A percentile compares a stretch with the other conserved stretches of the same genome.
Conservation (phyloP, 2,113 vertebrate species). For the Vimba vimba region DNA sequence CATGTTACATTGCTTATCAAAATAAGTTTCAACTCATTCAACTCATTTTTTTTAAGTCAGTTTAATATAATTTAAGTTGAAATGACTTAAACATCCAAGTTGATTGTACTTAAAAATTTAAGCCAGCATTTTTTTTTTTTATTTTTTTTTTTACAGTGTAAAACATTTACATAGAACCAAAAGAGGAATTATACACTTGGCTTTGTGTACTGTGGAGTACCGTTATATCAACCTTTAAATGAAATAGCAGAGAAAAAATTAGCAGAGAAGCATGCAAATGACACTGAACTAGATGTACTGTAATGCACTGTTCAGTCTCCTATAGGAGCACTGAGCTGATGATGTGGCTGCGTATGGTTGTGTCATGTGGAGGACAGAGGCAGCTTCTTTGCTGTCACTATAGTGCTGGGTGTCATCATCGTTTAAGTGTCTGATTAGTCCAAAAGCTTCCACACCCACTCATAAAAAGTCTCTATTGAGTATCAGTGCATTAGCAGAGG, state of each 20-base stretch:
- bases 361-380: neutral
- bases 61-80: too few relatives aligned
- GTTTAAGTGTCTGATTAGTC: conserved; percentile 12
- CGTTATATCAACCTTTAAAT: neutral
- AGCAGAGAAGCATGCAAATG: neutral
- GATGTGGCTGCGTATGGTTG: neutral
- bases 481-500: neutral
- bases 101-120: too few relatives aligned
- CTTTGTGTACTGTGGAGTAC: neutral
- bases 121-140: too few relatives aligned
- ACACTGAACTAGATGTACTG: neutral
- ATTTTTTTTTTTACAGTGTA: too few relatives aligned
- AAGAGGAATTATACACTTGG: neutral
- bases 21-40: too few relatives aligned
- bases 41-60: too few relatives aligned
- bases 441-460: conserved; percentile 13
- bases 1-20: too few relatives aligned
- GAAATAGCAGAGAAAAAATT: neutral
- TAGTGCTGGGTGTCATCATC: conserved; percentile 12
- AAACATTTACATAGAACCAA: neutral
- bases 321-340: neutral
- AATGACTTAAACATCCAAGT: too few relatives aligned
- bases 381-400: conserved; percentile 13
- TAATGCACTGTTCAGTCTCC: neutral
- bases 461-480: conserved; percentile 1